Base-by-base conservation (phyloP, 2,797 vertebrate genomes). In the Steatocranus sp. region DNA sequence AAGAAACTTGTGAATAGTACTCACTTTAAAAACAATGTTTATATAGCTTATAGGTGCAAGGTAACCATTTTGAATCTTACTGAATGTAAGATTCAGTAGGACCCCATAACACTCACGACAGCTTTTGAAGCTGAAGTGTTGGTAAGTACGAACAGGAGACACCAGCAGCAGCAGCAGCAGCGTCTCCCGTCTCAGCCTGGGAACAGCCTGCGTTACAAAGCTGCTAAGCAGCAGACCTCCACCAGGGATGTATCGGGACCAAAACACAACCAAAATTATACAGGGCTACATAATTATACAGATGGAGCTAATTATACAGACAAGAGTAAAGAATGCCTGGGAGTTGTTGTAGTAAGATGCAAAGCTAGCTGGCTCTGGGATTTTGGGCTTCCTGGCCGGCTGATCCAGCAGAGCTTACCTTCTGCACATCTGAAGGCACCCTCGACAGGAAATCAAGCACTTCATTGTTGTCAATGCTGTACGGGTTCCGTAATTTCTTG, bases 351-450 rank as follows among this genome's bases (percentile, higher is more conserved):
- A 86, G 88, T 82, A 32, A 79, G 86, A 90, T 68, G 90, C 90
- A 83, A 87, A 90, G 86, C 89, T 84, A 78, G 86, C 66, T 34
- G 93, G 90, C 90, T 91, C 82, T 73, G 89, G 94, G 94, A 94
- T 94, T 92, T 92, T 53, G 83, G 82, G 86, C 93, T 94, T 95
- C 90, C 93, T 91, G 92, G 87, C 90, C 76, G 84, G 87, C 87
- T 94, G 89, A 94, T 94, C 93, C 89, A n/a, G 83, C 49, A 43
- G 63, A 82, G 84, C 96, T 74, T 97, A 98, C 99, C 98, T 99
- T 99, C 94, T 99, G 97, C 94, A 99, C 97, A 95, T 99, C 98
- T 90, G 99, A 99, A 78, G 99, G 99, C 81, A 99, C 97, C 95
- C 98, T 97, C 93, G 97, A 96, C 95, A 99, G 98, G 96, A 99